These are phyloP conservation scores for Hippopotamus amphibius DNA, from an alignment of 2,113 vertebrate genomes.

Conservation along the genomic window DNA sequence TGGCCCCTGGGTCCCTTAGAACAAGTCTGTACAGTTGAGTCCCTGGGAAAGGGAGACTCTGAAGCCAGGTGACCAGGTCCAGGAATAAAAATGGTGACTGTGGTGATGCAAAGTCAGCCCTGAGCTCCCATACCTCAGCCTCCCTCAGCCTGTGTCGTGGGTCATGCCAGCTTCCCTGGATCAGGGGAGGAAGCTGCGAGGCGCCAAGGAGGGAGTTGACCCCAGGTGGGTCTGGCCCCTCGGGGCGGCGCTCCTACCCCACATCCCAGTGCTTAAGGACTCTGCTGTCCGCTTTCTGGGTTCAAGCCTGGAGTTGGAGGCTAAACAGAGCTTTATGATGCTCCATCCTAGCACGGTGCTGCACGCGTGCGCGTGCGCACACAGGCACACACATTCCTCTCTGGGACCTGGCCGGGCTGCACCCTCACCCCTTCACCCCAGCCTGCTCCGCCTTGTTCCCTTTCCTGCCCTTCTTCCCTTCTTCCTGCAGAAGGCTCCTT, in stretches of 20 bases:
- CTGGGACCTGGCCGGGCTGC: not conserved
- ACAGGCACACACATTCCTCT: not conserved
- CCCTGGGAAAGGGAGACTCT: no score
- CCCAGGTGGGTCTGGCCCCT: not conserved
- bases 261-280: not conserved
- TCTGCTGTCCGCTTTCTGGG: not conserved
- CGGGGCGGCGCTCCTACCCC: accelerated
- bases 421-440: not conserved
- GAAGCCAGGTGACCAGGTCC: not conserved
- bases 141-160: no score
- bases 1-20: not conserved
- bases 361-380: accelerated
- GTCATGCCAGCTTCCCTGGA: not conserved
- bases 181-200: not conserved
- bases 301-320: not conserved
- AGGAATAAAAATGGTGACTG: not conserved
- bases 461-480: not conserved
- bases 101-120: not conserved
- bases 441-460: not conserved
- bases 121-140: accelerated
- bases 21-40: not conserved
- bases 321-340: not conserved
- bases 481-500: not conserved
- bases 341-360: no score
- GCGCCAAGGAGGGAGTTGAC: not conserved